Conservation (phyloP, 2,888 invertebrate genomes). For the Ectropis crepuscularia region DNA sequence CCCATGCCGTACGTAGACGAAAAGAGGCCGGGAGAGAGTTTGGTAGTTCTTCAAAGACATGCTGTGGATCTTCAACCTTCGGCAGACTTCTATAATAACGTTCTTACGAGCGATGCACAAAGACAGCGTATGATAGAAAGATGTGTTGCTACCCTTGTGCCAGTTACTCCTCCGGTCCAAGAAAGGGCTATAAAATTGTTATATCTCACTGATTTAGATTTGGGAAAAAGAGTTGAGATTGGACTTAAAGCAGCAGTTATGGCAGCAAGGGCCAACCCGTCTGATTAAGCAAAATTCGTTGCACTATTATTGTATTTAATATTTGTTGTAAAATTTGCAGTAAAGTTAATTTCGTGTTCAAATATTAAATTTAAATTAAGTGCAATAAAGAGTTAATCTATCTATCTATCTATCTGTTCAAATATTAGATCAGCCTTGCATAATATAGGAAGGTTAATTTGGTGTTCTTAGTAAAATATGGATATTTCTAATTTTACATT, state of each 20-base stretch:
- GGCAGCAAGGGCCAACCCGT: not conserved
- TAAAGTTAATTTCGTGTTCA: too few species aligned
- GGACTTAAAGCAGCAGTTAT: constrained; percentile 48
- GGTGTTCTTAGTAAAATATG: too few species aligned
- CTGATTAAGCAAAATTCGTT: not conserved
- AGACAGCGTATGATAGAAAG: constrained; percentile 32
- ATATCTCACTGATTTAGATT: constrained; percentile 87
- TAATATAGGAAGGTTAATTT: too few species aligned
- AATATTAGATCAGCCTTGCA: too few species aligned
- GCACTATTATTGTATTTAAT: not conserved
- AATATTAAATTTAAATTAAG: too few species aligned
- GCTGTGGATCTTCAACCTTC: constrained; percentile 79
- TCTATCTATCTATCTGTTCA: too few species aligned
- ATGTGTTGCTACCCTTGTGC: constrained; percentile 14
- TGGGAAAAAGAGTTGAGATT: constrained; percentile 87
- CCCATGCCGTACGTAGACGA: constrained; percentile 87
- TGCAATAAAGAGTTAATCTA: too few species aligned
- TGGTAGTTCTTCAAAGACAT: constrained; percentile 26
- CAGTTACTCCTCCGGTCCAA: constrained; percentile 32
- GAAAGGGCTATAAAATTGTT: constrained; percentile 75
- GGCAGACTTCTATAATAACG: constrained; percentile 89
- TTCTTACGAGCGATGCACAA: constrained; percentile 59
- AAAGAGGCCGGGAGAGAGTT: constrained; percentile 47
- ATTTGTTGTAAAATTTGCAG: too few species aligned
- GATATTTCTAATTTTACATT: too few species aligned